phyloP scores from a whole-genome alignment of 2,888 invertebrate genomes.

The Acleris emargana region DNA sequence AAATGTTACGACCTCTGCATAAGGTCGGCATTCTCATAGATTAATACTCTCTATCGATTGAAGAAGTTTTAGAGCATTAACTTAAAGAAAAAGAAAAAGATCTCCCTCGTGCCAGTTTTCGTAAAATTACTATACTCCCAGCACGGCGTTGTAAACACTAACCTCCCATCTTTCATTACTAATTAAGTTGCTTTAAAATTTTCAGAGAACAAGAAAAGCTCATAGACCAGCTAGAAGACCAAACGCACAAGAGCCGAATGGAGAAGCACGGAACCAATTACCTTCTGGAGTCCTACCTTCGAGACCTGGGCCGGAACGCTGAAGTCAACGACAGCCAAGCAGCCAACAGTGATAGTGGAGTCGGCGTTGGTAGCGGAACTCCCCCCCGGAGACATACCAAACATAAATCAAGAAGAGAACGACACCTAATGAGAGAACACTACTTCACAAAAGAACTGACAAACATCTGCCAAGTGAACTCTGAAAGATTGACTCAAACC shows the following conservation, averaged over 20 bases:
- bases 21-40: too few relatives aligned
- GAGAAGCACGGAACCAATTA: slow-evolving; percentile 91
- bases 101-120: too few relatives aligned
- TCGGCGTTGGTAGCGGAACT: slow-evolving; percentile 87
- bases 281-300: slow-evolving; percentile 89
- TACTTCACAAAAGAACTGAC: slow-evolving; percentile 82
- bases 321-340: slow-evolving; percentile 83
- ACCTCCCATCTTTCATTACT: too few relatives aligned
- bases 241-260: slow-evolving; percentile 88
- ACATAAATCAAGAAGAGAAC: slow-evolving; percentile 80
- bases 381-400: slow-evolving; percentile 80
- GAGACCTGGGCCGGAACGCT: slow-evolving; percentile 71
- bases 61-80: too few relatives aligned
- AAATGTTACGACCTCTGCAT: too few relatives aligned
- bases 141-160: too few relatives aligned
- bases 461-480: slow-evolving; percentile 80
- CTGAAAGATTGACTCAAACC: slow-evolving; percentile 72
- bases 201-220: slow-evolving; percentile 89
- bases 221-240: slow-evolving; percentile 90
- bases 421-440: slow-evolving; percentile 81
- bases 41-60: too few relatives aligned
- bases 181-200: background rate
- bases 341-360: slow-evolving; percentile 88
- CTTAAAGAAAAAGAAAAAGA: too few relatives aligned
- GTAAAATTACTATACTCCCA: too few relatives aligned